Conservation (phyloP, 2,797 vertebrate genomes). For the Octomys mimax region DNA sequence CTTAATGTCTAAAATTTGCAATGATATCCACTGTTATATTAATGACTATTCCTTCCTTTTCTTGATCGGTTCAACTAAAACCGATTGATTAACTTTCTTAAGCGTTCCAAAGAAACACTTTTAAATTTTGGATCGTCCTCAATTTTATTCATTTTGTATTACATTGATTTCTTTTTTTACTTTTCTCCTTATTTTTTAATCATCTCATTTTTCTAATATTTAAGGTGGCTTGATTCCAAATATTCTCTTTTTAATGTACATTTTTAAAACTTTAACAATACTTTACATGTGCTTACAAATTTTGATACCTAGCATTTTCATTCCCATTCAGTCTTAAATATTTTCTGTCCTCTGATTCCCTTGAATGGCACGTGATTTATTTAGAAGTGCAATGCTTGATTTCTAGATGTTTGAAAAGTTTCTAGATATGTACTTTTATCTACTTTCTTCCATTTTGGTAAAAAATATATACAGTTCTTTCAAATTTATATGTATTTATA, state of each 20-base stretch:
- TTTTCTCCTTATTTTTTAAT: slow-evolving; percentile 26
- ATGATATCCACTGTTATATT: not conserved
- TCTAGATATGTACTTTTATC: not conserved
- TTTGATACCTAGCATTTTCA: not conserved
- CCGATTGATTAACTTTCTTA: not conserved
- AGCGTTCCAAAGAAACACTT: not conserved
- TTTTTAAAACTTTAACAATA: not conserved
- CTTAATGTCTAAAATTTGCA: not conserved
- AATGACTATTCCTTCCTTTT: not conserved
- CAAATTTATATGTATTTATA: slow-evolving; percentile 20
- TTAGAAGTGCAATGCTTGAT: not conserved
- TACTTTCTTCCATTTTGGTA: not conserved
- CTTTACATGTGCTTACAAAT: not conserved
- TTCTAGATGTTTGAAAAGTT: slow-evolving; percentile 3
- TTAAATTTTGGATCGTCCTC: not conserved
- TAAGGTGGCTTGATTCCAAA: not conserved
- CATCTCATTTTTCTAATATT: slow-evolving; percentile 6
- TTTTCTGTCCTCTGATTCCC: slow-evolving; percentile 19
- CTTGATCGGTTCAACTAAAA: not conserved
- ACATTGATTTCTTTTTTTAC: slow-evolving; percentile 9
- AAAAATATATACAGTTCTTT: slow-evolving; percentile 4
- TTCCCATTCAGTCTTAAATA: not conserved
- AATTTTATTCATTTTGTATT: not conserved
- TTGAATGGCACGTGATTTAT: not conserved
- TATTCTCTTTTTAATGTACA: not conserved